phyloP scores from a whole-genome alignment of 1,140 invertebrate species.

The Stegodyphus mimosarum region DNA sequence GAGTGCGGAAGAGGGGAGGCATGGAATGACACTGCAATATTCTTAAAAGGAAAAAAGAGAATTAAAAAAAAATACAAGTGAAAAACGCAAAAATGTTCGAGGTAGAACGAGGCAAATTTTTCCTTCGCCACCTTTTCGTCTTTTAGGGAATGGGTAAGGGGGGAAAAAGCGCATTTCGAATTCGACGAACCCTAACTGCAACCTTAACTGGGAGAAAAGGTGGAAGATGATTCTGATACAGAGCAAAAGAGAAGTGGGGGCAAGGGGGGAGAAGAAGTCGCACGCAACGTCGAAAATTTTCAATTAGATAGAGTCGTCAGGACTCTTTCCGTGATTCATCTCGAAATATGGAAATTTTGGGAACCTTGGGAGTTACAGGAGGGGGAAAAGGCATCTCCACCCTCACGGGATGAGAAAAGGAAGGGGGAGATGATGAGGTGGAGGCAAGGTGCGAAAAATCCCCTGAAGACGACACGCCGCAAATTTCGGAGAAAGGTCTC shows the following conservation, averaged over 20 bases:
- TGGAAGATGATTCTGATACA: conserved; percentile 40
- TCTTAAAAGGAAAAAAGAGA: neutral
- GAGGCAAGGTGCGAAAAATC: conserved; percentile 52
- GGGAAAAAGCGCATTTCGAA: conserved; percentile 40
- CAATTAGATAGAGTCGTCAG: conserved; percentile 57
- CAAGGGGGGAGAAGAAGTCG: neutral
- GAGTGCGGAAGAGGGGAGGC: neutral
- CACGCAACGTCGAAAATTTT: conserved; percentile 58
- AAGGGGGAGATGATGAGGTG: conserved; percentile 35
- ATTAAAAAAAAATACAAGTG: neutral
- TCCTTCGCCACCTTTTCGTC: neutral
- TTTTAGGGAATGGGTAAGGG: neutral
- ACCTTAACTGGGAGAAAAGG: conserved; percentile 49
- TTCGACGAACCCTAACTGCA: conserved; percentile 54
- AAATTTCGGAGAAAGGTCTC: conserved; percentile 43
- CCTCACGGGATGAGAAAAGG: neutral
- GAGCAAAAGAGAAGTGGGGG: neutral
- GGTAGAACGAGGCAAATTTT: conserved; percentile 42
- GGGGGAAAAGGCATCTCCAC: neutral
- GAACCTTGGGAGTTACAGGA: conserved; percentile 7
- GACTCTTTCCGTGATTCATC: conserved; percentile 48
- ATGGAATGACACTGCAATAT: conserved; percentile 50
- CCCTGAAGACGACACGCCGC: conserved; percentile 36
- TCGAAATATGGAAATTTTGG: conserved; percentile 53
- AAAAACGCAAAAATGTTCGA: neutral